Evolutionary conservation across 2,888 invertebrate genomes (phyloP).

Genomic region (Limnephilus auricula): DNA sequence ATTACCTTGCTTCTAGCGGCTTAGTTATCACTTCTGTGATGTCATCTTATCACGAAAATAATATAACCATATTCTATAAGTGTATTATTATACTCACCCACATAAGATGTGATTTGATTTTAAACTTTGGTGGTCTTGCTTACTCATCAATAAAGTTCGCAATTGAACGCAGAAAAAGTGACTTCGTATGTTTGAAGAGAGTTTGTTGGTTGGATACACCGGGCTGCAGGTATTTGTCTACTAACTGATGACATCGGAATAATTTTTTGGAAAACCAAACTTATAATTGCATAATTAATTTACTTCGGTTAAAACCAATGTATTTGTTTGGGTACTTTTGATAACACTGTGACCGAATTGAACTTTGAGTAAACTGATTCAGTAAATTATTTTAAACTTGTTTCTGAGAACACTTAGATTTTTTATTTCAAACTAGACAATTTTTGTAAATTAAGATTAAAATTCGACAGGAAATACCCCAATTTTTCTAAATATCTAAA

Average conservation of each 20-base stretch:
- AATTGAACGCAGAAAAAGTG: too few relatives aligned
- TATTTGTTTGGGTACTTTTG: neutral
- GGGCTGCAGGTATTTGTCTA: too few relatives aligned
- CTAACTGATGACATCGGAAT: too few relatives aligned
- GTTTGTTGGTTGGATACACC: too few relatives aligned
- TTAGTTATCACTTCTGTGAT: constrained; percentile 9
- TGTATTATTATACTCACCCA: neutral
- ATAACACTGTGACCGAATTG: neutral
- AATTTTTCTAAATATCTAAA: too few relatives aligned
- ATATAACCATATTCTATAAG: neutral
- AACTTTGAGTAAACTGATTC: neutral
- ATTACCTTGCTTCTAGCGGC: neutral
- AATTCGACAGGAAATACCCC: too few relatives aligned
- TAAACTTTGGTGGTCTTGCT: neutral
- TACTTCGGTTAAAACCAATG: neutral
- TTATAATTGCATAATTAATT: neutral
- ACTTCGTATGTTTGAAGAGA: too few relatives aligned
- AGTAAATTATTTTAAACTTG: neutral
- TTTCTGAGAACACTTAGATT: neutral
- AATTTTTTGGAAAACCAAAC: neutral
- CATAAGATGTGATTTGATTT: neutral
- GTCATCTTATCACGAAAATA: neutral
- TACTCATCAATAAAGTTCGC: neutral
- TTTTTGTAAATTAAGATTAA: too few relatives aligned
- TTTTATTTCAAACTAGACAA: neutral